Evolutionary conservation across 1,140 invertebrate genomes (phyloP), one percentile per base, ranked within the genome.

Genomic region (Coelopa frigida): DNA sequence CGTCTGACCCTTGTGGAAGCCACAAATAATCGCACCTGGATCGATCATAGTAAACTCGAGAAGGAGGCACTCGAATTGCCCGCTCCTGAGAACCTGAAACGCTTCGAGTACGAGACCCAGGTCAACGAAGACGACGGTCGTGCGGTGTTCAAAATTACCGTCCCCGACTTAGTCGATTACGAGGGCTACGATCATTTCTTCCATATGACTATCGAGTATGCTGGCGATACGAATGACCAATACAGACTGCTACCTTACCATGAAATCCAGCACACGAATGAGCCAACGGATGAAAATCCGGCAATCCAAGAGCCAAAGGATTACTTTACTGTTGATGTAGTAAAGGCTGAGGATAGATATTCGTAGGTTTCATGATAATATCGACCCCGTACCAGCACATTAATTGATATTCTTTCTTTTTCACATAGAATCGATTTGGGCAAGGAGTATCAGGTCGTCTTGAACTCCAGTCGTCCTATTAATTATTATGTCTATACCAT

Each of bases 391-490:
- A 21, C 38, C 7, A 21, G 8, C 21, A 17, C 11, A 6, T 40
- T 40, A 23, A 40, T 21, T 21, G n/a, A n/a, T n/a, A n/a, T n/a
- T n/a, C n/a, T n/a, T n/a, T 40, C 18, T 26, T 40, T 24, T 17
- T 40, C 22, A 26, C 46, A 4, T 39, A 67, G 76, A 22, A 79
- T 83, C 0, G 73, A 68, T 26, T 78, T 82, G 46, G 85, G 85
- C 47, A 71, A 81, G 50, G 83, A 89, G 46, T 74, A 93, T 17
- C 78, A 84, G 48, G 78, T 94, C 12, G 76, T 82, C 46, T 77
- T 96, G 1, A 86, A 88, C 55, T 85, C 87, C 2, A 94, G 90
- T 0, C 78, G 82, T 48, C 80, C 81, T 0, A 68, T 96, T 57
- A 78, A 78, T 43, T 79, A 87, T 51, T 73, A 90, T 15, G 82